Base-by-base conservation (phyloP, 1,140 invertebrate species). In the Spodoptera litura region DNA sequence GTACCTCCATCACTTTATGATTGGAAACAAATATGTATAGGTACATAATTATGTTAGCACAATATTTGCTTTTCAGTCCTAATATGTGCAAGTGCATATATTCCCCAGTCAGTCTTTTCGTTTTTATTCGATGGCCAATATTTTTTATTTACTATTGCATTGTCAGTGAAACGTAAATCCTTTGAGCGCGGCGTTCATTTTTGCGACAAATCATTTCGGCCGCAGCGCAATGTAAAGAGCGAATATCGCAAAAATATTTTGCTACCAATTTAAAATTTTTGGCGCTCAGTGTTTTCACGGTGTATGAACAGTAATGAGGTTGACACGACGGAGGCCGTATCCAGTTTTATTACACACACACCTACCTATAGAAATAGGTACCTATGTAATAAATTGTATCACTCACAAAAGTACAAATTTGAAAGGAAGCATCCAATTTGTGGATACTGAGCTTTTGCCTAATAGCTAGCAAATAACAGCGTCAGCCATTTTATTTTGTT, bases 191-290 rank as follows among this genome's bases (percentile, higher is more conserved):
- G 44, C 61, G 38, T 64, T 64, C 61, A 64, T 62, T 44, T 62
- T 62, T 62, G 61, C 38, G 61, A 62, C 61, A 62, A 62, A 62
- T 62, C 31, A 62, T 64, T 64, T 64, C 61, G 49, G 61, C 61
- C 61, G 61, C 61, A 64, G 38, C 38, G 38, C 61, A 49, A 64
- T 64, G 61, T 15, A 64, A 64, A 64, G 3, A 35, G 35, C 61
- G 38, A 64, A 49, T 20, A 49, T 64, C 61, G 38, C 61, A 44
- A 68, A 68, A 68, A 68, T 68, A 52, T 68, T 68, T 68, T 53
- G 49, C 12, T 27, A 53, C n/a, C 64, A 68, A 68, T 68, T 68
- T 59, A 44, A 68, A 68, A 51, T 20, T 52, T 53, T 51, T 52
- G 10, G 64, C 15, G 64, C 25, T 27, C 64, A 31, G 38, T 64